phyloP scores from a whole-genome alignment of 2,113 vertebrate species.

The Triplophysa siluroides region DNA sequence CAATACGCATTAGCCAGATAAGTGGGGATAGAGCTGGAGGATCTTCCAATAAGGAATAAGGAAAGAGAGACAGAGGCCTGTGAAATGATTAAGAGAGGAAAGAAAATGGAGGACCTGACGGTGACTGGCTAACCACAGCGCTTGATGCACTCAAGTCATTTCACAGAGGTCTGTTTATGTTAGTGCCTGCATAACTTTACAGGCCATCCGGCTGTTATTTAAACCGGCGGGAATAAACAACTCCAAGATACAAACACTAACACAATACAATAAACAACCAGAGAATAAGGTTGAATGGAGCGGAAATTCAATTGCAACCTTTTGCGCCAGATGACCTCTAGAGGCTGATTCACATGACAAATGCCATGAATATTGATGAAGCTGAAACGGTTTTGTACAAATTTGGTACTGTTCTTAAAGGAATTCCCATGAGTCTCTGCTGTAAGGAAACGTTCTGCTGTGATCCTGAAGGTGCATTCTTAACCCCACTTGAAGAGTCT shows the following conservation, averaged over 20 bases:
- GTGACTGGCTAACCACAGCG: slow-evolving; percentile 16
- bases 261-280: not conserved
- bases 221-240: not conserved
- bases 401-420: not conserved
- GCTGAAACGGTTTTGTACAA: too few species aligned
- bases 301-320: not conserved
- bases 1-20: slow-evolving; percentile 74
- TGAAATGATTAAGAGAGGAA: slow-evolving; percentile 29
- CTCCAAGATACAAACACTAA: not conserved
- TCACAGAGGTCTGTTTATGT: slow-evolving; percentile 11
- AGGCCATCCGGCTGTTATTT: not conserved
- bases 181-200: not conserved
- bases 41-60: slow-evolving; percentile 54
- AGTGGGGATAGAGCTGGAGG: slow-evolving; percentile 56
- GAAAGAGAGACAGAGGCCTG: slow-evolving; percentile 15
- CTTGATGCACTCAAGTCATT: slow-evolving; percentile 17
- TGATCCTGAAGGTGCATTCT: not conserved
- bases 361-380: too few species aligned
- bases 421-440: not conserved
- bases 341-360: too few species aligned
- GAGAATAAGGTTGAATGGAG: not conserved
- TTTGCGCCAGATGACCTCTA: too few species aligned
- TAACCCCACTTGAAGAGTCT: not conserved
- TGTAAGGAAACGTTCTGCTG: not conserved
- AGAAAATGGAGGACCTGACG: slow-evolving; percentile 15